Evolutionary conservation across 2,888 invertebrate species (phyloP), one percentile per base, ranked within the genome.

Genomic region (Tuberolachnus salignus): DNA sequence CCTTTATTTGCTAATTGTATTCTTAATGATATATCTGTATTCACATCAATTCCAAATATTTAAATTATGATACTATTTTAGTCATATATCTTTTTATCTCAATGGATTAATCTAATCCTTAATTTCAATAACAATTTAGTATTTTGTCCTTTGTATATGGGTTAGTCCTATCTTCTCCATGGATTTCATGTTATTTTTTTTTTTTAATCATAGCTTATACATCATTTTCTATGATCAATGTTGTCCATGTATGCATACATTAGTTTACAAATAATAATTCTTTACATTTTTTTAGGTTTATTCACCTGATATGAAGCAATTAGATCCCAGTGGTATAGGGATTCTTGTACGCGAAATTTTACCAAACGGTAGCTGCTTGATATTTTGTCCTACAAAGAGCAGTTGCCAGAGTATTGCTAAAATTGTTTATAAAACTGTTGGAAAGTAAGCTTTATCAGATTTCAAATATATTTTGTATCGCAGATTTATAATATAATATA

Each of bases 311-410:
- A 88, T 90, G 1, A 84, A 84, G 16, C 86, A 87, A 82, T 84
- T 90, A 10, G 96, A 97, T 87, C 94, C 94, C 0, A 95, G 96
- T 86, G 88, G 90, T 83, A 85, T 97, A 78, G 91, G 92, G 14
- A 93, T 91, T 26, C 86, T 97, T 81, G 93, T 94, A 2, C 87
- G 90, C 83, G 95, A 96, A 86, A 91, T 94, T 80, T 88, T 93
- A 1, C 95, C 95, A 0, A 85, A 88, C 21, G 89, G 90, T 83
- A 93, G 94, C 0, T 94, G 94, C 84, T 88, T 98, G 0, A 90
- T 98, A 61, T 98, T 98, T 88, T 98, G 97, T 85, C 90, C 96
- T n/a, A 92, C 94, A 3, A 94, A 95, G 84, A 91, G 92, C 83
- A 96, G 94, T 86, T 95, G 95, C 84, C 95, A 97, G 87, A 97